A percentile compares a stretch with the other conserved stretches of the same genome.
Conservation (phyloP, 2,113 vertebrate genomes). For the Lagopus leucura region DNA sequence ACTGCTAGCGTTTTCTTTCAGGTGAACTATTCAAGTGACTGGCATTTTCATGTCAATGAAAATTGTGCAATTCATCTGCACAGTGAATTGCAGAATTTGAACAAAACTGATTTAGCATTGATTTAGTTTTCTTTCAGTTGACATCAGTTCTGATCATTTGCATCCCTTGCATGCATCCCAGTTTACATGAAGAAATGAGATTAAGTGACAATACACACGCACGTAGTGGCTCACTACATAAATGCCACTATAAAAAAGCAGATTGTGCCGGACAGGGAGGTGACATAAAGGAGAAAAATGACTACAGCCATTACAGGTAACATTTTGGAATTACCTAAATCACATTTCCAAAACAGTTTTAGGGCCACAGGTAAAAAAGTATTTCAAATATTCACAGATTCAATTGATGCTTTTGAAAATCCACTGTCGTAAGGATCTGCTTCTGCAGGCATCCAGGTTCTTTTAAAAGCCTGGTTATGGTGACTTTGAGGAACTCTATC, state of each 20-base stretch:
- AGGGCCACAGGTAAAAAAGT: not conserved
- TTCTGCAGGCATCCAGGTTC: not conserved
- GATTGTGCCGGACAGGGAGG: not conserved
- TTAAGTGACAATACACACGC: not conserved
- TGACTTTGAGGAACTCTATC: not conserved
- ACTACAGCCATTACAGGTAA: not conserved
- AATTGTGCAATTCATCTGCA: not conserved
- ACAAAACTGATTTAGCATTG: not conserved
- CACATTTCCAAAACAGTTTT: not conserved
- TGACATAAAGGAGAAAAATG: not conserved
- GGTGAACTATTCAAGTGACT: not conserved
- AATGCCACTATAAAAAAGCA: not conserved
- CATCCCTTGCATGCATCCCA: not conserved
- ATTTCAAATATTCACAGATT: not conserved
- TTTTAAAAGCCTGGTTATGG: not conserved
- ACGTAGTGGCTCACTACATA: not conserved
- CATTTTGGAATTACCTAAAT: not conserved
- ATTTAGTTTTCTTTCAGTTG: not conserved
- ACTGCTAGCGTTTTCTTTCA: not conserved
- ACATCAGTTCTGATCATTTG: not conserved
- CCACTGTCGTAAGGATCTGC: fast-evolving
- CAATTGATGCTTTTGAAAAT: not conserved
- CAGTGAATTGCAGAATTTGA: not conserved
- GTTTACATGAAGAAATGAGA: not conserved
- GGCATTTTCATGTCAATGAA: not conserved